Evolutionary conservation across 1,140 invertebrate species (phyloP).

Genomic region (Caerostris extrusa): DNA sequence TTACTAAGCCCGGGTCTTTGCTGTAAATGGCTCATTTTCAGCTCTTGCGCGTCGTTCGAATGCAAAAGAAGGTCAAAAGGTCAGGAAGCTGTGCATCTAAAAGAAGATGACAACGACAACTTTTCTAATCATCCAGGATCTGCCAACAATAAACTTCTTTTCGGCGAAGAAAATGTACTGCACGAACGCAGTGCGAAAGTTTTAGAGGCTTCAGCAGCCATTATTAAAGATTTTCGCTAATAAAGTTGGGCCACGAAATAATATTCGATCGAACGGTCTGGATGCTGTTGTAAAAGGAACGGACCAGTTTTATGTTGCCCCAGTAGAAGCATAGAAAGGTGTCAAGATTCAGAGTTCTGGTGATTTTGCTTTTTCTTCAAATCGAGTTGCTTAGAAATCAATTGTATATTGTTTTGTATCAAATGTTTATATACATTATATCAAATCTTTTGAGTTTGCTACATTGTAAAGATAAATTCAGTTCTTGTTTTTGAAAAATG

Average conservation of each 20-base stretch:
- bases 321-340: background rate
- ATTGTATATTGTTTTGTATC: no score
- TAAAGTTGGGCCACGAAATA: conserved; percentile 65
- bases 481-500: no score
- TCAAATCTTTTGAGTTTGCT: no score
- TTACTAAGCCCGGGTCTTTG: background rate
- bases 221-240: conserved; percentile 69
- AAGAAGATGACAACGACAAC: conserved; percentile 53
- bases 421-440: no score
- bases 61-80: conserved; percentile 38
- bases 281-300: conserved; percentile 28
- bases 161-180: conserved; percentile 36
- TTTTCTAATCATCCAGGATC: conserved; percentile 68
- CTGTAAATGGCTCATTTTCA: background rate
- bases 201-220: conserved; percentile 40
- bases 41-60: background rate
- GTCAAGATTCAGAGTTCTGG: no score
- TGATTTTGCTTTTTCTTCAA: no score
- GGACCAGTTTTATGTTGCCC: conserved; percentile 23
- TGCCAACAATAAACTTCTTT: conserved; percentile 67
- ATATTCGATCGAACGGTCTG: conserved; percentile 52
- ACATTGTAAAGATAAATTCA: no score
- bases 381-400: no score
- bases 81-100: background rate
- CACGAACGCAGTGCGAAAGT: conserved; percentile 48